A percentile compares a stretch with the other conserved stretches of the same genome.
These are phyloP conservation scores for Colaptes auratus DNA, from an alignment of 2,113 vertebrate genomes.

Conservation along the genomic window DNA sequence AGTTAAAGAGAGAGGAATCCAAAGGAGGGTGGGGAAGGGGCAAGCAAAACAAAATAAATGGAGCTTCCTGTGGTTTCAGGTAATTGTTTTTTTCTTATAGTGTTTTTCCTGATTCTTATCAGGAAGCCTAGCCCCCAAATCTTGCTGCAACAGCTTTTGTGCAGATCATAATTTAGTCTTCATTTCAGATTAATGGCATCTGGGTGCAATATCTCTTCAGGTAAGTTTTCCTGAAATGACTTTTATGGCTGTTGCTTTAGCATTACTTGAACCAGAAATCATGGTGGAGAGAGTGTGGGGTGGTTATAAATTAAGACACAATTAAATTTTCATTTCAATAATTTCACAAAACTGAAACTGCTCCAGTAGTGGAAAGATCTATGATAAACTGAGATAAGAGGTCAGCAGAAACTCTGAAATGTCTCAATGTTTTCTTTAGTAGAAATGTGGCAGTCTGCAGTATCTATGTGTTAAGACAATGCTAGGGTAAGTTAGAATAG, in stretches of 20 bases:
- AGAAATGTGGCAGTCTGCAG: background rate
- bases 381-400: background rate
- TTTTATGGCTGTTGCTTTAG: background rate
- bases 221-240: background rate
- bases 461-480: background rate
- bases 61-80: background rate
- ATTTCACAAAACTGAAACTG: background rate
- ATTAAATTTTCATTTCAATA: background rate
- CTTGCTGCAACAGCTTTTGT: background rate
- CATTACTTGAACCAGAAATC: background rate
- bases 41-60: background rate
- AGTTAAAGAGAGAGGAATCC: background rate
- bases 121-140: background rate
- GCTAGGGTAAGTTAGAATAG: too few species aligned
- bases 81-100: background rate
- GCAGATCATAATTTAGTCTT: background rate
- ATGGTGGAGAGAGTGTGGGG: fast-evolving
- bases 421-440: background rate
- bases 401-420: background rate
- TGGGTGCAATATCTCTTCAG: background rate
- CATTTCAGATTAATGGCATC: background rate
- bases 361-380: background rate
- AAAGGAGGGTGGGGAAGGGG: fast-evolving
- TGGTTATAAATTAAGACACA: background rate
- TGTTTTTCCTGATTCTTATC: background rate